phyloP scores from a whole-genome alignment of 2,113 vertebrate genomes.

The Atlantisia rogersi region DNA sequence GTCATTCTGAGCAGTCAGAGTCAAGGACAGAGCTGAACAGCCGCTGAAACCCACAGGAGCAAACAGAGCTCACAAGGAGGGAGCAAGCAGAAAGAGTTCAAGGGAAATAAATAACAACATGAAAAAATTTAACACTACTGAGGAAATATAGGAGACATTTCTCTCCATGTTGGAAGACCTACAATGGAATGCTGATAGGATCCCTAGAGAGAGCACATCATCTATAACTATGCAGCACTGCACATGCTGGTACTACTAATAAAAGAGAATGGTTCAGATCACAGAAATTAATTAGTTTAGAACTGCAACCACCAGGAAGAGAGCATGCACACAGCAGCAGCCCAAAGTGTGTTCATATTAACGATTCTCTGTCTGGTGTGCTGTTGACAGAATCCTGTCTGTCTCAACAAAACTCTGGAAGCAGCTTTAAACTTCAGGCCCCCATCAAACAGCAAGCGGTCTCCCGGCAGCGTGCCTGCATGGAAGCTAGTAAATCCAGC shows the following conservation, averaged over 20 bases:
- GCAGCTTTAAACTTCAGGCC: slow-evolving; percentile 72
- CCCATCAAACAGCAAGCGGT: slow-evolving; percentile 62
- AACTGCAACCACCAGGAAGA: slow-evolving; percentile 72
- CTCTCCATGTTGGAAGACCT: slow-evolving; percentile 58
- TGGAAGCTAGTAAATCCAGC: slow-evolving; percentile 61
- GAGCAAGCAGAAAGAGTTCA: slow-evolving; percentile 46
- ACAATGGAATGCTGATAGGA: slow-evolving; percentile 57
- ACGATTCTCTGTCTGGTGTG: slow-evolving; percentile 61
- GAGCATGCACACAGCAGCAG: slow-evolving; percentile 60
- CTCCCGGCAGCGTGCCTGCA: slow-evolving; percentile 52
- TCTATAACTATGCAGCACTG: slow-evolving; percentile 52
- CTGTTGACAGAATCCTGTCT: slow-evolving; percentile 76
- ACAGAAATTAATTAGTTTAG: slow-evolving; percentile 77
- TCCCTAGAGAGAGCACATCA: slow-evolving; percentile 71
- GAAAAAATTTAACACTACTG: slow-evolving; percentile 55
- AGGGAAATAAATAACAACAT: slow-evolving; percentile 69
- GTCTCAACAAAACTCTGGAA: slow-evolving; percentile 78
- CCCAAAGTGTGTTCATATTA: slow-evolving; percentile 61
- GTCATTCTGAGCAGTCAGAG: slow-evolving; percentile 74
- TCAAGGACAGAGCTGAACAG: slow-evolving; percentile 69
- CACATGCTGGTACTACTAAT: slow-evolving; percentile 73
- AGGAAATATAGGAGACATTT: slow-evolving; percentile 23
- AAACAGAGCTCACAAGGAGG: slow-evolving; percentile 50
- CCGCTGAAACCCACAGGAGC: slow-evolving; percentile 64
- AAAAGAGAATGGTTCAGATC: slow-evolving; percentile 76